Evolutionary conservation across 2,797 vertebrate genomes (phyloP), one percentile per base, ranked within the genome.

Genomic region (Clarias platycephalus): DNA sequence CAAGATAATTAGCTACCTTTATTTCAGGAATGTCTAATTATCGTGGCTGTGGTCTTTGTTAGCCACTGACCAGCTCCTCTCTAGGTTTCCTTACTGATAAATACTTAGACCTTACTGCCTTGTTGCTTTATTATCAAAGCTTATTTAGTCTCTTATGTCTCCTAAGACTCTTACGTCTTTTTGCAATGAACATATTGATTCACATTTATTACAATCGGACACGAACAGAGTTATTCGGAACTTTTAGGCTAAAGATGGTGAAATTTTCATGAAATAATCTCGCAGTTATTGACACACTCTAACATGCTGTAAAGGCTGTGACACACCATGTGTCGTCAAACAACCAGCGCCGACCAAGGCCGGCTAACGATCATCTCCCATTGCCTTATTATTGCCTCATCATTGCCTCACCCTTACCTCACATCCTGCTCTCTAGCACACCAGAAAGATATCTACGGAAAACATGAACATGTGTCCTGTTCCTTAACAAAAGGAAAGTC

Each of bases 21-120:
- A 81, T 82, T 82, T 82, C 74, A 68, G 64, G 80, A 85, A 82
- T 68, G 37, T 82, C 37, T 85, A 34, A 77, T 77, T 67, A 85
- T 70, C 53, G 13, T 49, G 84, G 34, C 22, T 63, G 53, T 55
- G 44, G 71, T 49, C 60, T 67, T 9, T 84, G 34, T 16, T 76
- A 76, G 71, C 62, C 49, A 67, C 26, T 81, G 58, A 28, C 71
- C 76, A 77, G 37, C 62, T 84, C 60, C 13, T 74, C 37, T 67
- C 40, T 16, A 55, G 63, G 22, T 74, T 34, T 70, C 40, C 53
- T 12, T 22, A 53, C 34, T 57, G 16, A 37, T 71, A 58, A 79
- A 79, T 44, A 71, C 34, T 28, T 79, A 53, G 40, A 66, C 62
- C 16, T 44, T 64, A 20, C 24, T 26, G 44, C 63, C 63, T 81